Evolutionary conservation across 2,797 vertebrate species (phyloP), one percentile per base, ranked within the genome.

Genomic region (Hyperoplus immaculatus): DNA sequence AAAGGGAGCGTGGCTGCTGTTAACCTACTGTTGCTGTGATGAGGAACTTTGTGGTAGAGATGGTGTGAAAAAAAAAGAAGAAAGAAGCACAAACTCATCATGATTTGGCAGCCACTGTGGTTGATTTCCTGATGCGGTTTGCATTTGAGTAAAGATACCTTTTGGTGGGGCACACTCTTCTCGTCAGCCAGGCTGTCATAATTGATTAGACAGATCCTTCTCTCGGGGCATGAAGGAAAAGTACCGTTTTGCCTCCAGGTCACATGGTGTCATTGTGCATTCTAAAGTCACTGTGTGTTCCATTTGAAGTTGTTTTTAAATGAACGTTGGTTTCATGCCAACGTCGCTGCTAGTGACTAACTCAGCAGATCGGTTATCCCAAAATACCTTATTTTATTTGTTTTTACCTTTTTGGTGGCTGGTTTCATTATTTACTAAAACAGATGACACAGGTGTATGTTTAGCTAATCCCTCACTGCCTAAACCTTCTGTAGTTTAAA

Each of bases 231-330:
- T 29, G 29, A 29, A 29, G 29, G 29, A 29, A 29, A 29, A 29
- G 29, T 29, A 29, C 29, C 29, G 29, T 29, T 66, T 58, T 67
- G 46, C 12, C 53, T 36, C 15, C 4, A 55, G 38, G 49, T 61
- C 69, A 47, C 53, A 45, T 66, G 68, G 47, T 75, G 63, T 63
- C 64, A 53, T 49, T 60, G 54, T 66, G 45, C 16, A 54, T 58
- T 10, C 47, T 4, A 12, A 63, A 61, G 47, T 10, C 8, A 11
- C 56, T 42, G 7, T 78, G n/a, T 54, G 18, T 46, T 46, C 6
- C 51, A 8, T 70, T 21, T 66, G 8, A 14, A 49, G 56, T 15
- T 14, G 71, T 58, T 18, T 46, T 54, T 38, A 47, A 21, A 65
- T 12, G 43, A 55, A 55, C 7, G 6, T 11, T 68, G 16, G 68